Evolutionary conservation across 92 coral and sea anemone species (phyloP).

Genomic region (Parazoanthus darwini): DNA sequence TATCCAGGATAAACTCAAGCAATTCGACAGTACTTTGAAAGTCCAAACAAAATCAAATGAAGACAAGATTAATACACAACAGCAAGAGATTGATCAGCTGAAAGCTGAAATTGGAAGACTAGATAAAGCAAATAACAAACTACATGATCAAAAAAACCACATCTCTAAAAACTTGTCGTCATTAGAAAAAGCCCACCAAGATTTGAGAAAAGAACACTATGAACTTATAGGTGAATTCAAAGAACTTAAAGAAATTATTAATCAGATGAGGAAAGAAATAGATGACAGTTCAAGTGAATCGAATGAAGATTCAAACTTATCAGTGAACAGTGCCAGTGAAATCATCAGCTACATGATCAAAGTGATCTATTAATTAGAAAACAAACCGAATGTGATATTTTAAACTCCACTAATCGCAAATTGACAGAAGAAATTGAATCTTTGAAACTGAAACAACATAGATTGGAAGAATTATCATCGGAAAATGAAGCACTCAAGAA

Average conservation of each 20-base stretch:
- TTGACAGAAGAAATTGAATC: slow-evolving; percentile 11
- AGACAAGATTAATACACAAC: slow-evolving; percentile 19
- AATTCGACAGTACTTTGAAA: slow-evolving; percentile 29
- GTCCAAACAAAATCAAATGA: slow-evolving; percentile 25
- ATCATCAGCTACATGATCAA: not conserved
- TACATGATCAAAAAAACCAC: slow-evolving; percentile 20
- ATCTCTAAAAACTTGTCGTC: slow-evolving; percentile 19
- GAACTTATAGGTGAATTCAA: slow-evolving; percentile 16
- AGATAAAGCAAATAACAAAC: slow-evolving; percentile 14
- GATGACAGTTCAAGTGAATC: slow-evolving; percentile 19
- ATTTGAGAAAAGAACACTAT: slow-evolving; percentile 18
- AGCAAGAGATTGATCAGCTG: slow-evolving; percentile 29
- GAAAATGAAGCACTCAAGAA: slow-evolving; percentile 18
- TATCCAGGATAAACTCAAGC: slow-evolving; percentile 12
- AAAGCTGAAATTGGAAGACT: slow-evolving; percentile 29
- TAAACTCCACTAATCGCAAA: slow-evolving; percentile 21
- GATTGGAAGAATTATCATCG: not conserved
- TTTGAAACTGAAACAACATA: not conserved
- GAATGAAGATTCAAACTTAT: not conserved
- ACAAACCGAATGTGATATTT: slow-evolving; percentile 15
- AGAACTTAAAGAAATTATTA: slow-evolving; percentile 20
- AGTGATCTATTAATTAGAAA: slow-evolving; percentile 18
- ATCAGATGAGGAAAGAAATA: not conserved
- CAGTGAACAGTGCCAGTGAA: not conserved
- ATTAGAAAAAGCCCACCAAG: slow-evolving; percentile 18